These are phyloP conservation scores for Fopius arisanus DNA, from an alignment of 1,140 invertebrate genomes.

Conservation along the genomic window DNA sequence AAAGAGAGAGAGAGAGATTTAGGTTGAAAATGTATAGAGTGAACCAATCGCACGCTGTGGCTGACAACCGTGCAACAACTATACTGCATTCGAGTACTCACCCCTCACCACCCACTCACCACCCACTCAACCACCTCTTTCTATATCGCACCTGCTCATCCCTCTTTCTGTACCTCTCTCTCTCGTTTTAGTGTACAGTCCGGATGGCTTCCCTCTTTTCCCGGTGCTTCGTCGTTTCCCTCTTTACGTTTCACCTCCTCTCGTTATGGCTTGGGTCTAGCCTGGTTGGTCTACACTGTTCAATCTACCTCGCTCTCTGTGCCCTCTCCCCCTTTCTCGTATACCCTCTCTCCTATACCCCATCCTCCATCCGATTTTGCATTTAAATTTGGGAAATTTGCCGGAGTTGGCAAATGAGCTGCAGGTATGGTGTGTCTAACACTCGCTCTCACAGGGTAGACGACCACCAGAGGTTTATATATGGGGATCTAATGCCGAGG, in stretches of 20 bases:
- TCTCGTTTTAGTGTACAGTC: conserved; percentile 25
- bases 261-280: not conserved
- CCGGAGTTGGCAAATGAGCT: conserved; percentile 63
- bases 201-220: conserved; percentile 17
- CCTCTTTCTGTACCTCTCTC: conserved; percentile 33
- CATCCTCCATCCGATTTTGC: conserved; percentile 54
- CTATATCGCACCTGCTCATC: conserved; percentile 7
- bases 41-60: conserved; percentile 57
- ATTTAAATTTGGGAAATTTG: conserved; percentile 64
- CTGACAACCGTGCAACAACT: conserved; percentile 56
- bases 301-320: conserved; percentile 32
- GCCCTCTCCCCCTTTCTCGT: conserved; percentile 1
- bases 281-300: conserved; percentile 26
- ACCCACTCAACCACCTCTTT: not conserved
- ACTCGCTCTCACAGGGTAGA: conserved; percentile 38
- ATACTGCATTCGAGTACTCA: conserved; percentile 59
- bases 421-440: conserved; percentile 55
- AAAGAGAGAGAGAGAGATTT: conserved; percentile 23
- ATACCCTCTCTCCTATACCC: not conserved
- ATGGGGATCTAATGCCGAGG: conserved; percentile 49
- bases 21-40: conserved; percentile 30
- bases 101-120: conserved; percentile 41
- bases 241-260: conserved; percentile 15
- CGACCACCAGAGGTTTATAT: conserved; percentile 45
- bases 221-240: not conserved